phyloP scores from a whole-genome alignment of 2,113 vertebrate species.

The Myotis lucifugus region DNA sequence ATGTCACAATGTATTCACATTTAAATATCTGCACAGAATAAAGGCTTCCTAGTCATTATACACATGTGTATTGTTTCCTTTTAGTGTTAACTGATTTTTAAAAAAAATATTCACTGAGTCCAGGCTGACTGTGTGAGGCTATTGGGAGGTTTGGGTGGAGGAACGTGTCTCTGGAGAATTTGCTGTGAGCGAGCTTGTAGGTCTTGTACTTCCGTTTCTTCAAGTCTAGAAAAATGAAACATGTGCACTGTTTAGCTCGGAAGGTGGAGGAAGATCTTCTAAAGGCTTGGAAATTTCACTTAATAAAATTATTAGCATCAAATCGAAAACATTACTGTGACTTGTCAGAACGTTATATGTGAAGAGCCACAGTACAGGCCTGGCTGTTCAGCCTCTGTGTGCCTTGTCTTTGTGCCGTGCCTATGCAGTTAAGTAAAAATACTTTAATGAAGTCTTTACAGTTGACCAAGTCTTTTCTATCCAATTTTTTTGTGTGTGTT shows the following conservation, averaged over 20 bases:
- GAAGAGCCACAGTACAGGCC: neutral
- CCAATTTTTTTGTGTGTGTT: neutral
- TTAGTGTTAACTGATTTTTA: conserved; percentile 41
- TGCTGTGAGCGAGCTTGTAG: neutral
- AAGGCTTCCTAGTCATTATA: neutral
- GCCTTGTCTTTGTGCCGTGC: neutral
- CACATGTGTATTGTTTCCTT: neutral
- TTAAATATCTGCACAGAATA: conserved; percentile 44
- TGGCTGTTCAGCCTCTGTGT: neutral
- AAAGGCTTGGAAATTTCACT: conserved; percentile 14
- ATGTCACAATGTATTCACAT: conserved; percentile 52
- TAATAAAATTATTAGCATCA: conserved; percentile 22
- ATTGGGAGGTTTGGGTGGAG: neutral
- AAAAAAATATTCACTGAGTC: neutral
- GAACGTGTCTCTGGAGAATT: neutral
- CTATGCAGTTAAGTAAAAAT: neutral
- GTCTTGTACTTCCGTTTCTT: conserved; percentile 29
- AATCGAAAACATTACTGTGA: neutral
- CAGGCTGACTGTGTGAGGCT: neutral
- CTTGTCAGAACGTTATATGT: neutral
- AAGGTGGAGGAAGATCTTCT: neutral
- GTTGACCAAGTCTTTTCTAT: neutral
- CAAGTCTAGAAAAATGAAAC: neutral
- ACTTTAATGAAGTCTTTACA: neutral
- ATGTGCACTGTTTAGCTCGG: neutral